Conservation (phyloP, 2,113 vertebrate species). For the Colius striatus region DNA sequence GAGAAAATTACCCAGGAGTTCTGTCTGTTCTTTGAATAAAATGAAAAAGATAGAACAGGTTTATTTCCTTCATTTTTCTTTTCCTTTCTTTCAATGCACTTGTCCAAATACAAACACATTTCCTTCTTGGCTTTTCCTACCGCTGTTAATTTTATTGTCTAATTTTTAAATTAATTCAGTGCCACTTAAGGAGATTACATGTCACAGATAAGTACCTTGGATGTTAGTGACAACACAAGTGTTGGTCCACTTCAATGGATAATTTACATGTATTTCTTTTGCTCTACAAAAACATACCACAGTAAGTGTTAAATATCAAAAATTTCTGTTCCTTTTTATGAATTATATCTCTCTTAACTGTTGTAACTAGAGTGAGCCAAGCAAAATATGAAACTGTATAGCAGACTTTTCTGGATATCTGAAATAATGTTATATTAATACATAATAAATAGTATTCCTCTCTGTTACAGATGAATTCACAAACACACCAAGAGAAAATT, state of each 20-base stretch:
- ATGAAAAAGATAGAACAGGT: neutral
- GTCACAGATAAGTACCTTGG: neutral
- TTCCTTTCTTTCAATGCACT: neutral
- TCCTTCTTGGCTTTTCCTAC: neutral
- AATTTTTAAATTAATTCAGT: neutral
- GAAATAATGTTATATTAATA: neutral
- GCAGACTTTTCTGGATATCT: neutral
- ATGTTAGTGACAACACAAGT: neutral
- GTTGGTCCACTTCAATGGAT: neutral
- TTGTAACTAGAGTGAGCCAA: neutral
- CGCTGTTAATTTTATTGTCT: neutral
- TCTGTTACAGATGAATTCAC: neutral
- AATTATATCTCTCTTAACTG: neutral
- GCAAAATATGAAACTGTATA: neutral
- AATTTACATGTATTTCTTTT: neutral
- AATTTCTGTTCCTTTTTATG: neutral
- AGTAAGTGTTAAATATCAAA: neutral
- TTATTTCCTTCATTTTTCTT: constrained; percentile 12
- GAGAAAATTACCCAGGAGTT: constrained; percentile 44
- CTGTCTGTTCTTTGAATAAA: constrained; percentile 34
- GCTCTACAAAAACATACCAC: neutral
- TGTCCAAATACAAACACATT: neutral
- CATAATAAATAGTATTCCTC: neutral
- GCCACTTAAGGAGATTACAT: neutral
- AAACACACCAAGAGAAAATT: neutral